Conservation (phyloP, 2,113 vertebrate species). For the Sander vitreus region DNA sequence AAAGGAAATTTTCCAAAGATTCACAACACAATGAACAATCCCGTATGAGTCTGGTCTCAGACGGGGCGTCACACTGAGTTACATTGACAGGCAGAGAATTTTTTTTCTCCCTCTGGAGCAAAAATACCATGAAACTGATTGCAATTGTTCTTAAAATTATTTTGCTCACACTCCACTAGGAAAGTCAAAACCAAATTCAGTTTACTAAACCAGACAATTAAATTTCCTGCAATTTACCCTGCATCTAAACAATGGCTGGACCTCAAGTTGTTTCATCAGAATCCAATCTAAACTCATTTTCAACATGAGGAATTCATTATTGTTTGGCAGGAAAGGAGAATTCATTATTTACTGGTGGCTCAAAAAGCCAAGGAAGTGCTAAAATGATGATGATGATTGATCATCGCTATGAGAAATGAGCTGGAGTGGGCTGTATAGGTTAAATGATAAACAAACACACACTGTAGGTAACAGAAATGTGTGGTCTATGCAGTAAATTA, state of each 20-base stretch:
- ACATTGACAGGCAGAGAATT: not conserved
- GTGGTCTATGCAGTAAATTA: constrained; percentile 36
- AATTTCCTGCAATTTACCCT: constrained; percentile 57
- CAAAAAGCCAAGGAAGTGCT: constrained; percentile 47
- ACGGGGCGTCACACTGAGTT: not conserved
- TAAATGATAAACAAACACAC: constrained; percentile 45
- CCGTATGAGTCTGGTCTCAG: not conserved
- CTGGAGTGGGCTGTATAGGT: constrained; percentile 3
- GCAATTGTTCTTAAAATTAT: constrained; percentile 1
- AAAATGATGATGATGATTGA: constrained; percentile 62
- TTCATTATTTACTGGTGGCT: constrained; percentile 63
- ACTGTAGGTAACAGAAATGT: constrained; percentile 26
- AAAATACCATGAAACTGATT: not conserved
- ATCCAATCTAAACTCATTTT: constrained; percentile 71
- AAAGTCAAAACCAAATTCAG: constrained; percentile 52
- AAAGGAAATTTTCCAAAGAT: not conserved
- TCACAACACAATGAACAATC: not conserved
- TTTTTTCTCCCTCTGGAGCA: not conserved
- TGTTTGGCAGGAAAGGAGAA: constrained; percentile 65
- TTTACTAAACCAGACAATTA: constrained; percentile 48
- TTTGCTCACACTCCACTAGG: not conserved
- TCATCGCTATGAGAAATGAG: constrained; percentile 50
- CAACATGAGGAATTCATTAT: constrained; percentile 66
- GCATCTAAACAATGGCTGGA: constrained; percentile 56
- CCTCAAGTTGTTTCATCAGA: constrained; percentile 66